Conservation (phyloP, 2,888 invertebrate species). For the Galerucella nymphaeae region DNA sequence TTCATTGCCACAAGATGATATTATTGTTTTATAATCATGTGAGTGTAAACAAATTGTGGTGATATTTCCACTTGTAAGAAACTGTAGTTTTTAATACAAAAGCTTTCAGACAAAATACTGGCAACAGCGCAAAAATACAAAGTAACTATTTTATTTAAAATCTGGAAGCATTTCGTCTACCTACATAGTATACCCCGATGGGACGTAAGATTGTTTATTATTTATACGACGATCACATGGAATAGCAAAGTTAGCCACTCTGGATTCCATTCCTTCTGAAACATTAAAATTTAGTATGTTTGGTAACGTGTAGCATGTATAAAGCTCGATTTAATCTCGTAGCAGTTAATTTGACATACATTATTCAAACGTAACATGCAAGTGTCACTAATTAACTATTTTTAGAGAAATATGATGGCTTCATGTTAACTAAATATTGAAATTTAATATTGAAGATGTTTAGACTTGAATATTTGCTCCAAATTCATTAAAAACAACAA, state of each 20-base stretch:
- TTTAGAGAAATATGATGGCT: conserved; percentile 13
- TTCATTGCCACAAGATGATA: too few species aligned
- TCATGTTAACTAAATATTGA: too few species aligned
- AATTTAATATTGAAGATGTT: too few species aligned
- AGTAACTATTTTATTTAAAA: conserved; percentile 5
- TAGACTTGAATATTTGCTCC: too few species aligned
- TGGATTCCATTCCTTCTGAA: conserved; percentile 31
- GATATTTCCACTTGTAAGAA: too few species aligned
- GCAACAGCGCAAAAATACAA: not conserved
- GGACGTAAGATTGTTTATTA: conserved; percentile 7
- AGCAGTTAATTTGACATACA: conserved; percentile 37
- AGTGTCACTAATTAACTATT: conserved; percentile 31
- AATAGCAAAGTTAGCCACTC: conserved; percentile 28
- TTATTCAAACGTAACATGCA: conserved; percentile 37
- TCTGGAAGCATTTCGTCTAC: conserved; percentile 5
- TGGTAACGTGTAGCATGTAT: conserved; percentile 20
- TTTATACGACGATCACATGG: conserved; percentile 35
- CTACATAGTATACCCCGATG: conserved; percentile 1
- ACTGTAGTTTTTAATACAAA: too few species aligned
- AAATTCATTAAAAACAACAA: too few species aligned
- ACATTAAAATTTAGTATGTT: conserved; percentile 35
- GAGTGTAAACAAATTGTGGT: too few species aligned
- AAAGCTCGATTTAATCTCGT: conserved; percentile 37
- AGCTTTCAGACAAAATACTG: not conserved
- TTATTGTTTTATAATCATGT: too few species aligned